Evolutionary conservation across 2,113 vertebrate species (phyloP), one percentile per base, ranked within the genome.

Genomic region (Sceloporus tristichus): DNA sequence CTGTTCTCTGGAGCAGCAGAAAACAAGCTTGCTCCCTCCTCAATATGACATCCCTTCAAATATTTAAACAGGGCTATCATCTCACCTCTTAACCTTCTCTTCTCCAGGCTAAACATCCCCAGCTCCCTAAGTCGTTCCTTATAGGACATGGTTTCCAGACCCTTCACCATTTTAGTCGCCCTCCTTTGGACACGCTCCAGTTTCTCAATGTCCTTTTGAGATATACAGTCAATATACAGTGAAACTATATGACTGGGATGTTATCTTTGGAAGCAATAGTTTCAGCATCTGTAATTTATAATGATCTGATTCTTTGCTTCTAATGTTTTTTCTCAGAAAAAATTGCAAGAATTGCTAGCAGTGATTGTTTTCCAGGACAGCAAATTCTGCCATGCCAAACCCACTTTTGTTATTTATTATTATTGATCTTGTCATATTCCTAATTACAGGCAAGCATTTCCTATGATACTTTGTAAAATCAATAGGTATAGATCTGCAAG

Each of bases 221-320:
- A 34, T 92, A 73, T 85, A 38, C n/a, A 92, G 89, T 34, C 62
- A 76, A 85, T 85, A 70, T 48, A 25, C 48, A 5, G 62, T 82
- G 25, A 10, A 82, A 54, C 77, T 79, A 53, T 79, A 48, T 4
- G 56, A 2, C n/a, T 1, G 0, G 7, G 25, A 9, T 83, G 79
- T 0, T 9, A 54, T 14, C 25, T 88, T 85, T 34, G 87, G 76
- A 90, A 29, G 29, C 1, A 42, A 38, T 6, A 42, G 73, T 71
- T 85, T 79, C 23, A 0, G 6, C n/a, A 1, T 25, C 8, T 71
- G 34, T 10, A 3, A 42, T 4, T 90, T 87, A 56, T 68, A 76
- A 48, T 70, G 74, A 25, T n/a, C 4, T 75, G 48, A 77, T 34
- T 74, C 66, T 91, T 86, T 66, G 40, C 29, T 85, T 59, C 65